A percentile compares a stretch with the other conserved stretches of the same genome.
Evolutionary conservation across 1,140 invertebrate species (phyloP).

Genomic region (Bicyclus anynana): DNA sequence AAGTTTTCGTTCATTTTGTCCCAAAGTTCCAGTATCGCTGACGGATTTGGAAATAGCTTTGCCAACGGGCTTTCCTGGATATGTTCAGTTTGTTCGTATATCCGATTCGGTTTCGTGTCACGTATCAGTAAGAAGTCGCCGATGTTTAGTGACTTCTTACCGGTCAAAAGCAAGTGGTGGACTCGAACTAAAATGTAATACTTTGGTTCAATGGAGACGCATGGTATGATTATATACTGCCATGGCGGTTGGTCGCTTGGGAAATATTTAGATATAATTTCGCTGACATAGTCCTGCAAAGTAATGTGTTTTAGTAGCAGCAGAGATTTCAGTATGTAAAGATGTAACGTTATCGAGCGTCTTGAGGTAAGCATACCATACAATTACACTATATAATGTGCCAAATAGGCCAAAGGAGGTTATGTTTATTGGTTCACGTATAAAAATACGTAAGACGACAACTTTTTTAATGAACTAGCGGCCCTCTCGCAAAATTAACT

Average conservation of each 20-base stretch:
- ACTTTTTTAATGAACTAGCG: too few species aligned
- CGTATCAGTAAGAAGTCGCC: constrained; percentile 85
- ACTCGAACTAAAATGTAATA: constrained; percentile 86
- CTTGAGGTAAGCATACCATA: too few species aligned
- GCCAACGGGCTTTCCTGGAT: constrained; percentile 74
- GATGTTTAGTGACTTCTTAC: constrained; percentile 83
- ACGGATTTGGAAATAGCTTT: constrained; percentile 79
- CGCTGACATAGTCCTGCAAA: constrained; percentile 86
- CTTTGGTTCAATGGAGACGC: constrained; percentile 75
- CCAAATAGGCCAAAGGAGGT: too few species aligned
- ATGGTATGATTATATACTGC: constrained; percentile 88
- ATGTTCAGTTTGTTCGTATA: constrained; percentile 34
- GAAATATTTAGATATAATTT: constrained; percentile 87
- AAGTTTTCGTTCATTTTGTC: constrained; percentile 82
- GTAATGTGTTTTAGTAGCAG: background rate
- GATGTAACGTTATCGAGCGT: too few species aligned
- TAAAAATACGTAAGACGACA: too few species aligned
- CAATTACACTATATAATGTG: too few species aligned
- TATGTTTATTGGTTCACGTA: too few species aligned
- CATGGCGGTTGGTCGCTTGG: constrained; percentile 84
- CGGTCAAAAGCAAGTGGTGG: constrained; percentile 85
- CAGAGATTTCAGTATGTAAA: background rate
- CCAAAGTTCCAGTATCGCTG: constrained; percentile 81
- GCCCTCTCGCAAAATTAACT: too few species aligned
- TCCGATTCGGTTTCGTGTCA: constrained; percentile 67